phyloP scores from a whole-genome alignment of 2,888 invertebrate genomes.

The Sepioteuthis lessoniana region DNA sequence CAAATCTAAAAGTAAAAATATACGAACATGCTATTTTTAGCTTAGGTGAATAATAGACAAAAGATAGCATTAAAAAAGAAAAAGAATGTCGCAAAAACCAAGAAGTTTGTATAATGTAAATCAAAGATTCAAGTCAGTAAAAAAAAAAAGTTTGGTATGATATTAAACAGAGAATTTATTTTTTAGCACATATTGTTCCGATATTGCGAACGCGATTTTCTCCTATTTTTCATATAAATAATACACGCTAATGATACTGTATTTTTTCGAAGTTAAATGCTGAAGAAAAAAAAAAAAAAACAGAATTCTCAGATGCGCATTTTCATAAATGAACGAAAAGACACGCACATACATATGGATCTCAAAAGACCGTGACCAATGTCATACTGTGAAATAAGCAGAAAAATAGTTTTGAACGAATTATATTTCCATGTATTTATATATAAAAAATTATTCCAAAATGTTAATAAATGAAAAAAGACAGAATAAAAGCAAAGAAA shows the following conservation, averaged over 20 bases:
- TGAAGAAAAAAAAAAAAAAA: background rate
- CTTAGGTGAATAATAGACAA: background rate
- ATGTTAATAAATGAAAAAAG: background rate
- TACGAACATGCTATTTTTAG: background rate
- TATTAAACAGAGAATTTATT: background rate
- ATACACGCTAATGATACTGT: background rate
- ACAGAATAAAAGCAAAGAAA: background rate
- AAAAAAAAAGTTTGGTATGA: background rate
- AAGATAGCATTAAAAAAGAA: too few species aligned
- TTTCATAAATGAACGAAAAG: background rate
- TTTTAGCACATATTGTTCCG: background rate
- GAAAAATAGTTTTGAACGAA: background rate
- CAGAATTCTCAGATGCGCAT: background rate
- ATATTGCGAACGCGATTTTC: background rate
- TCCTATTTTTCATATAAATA: background rate
- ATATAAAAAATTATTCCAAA: background rate
- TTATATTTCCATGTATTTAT: background rate
- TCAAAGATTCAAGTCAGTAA: background rate
- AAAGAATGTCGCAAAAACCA: background rate
- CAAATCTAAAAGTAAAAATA: background rate
- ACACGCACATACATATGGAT: background rate
- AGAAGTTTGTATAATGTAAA: background rate
- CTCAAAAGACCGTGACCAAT: background rate
- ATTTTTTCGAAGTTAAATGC: background rate
- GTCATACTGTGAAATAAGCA: background rate